Evolutionary conservation across 2,797 vertebrate genomes (phyloP), one percentile per base, ranked within the genome.

Genomic region (Rhincodon typus): DNA sequence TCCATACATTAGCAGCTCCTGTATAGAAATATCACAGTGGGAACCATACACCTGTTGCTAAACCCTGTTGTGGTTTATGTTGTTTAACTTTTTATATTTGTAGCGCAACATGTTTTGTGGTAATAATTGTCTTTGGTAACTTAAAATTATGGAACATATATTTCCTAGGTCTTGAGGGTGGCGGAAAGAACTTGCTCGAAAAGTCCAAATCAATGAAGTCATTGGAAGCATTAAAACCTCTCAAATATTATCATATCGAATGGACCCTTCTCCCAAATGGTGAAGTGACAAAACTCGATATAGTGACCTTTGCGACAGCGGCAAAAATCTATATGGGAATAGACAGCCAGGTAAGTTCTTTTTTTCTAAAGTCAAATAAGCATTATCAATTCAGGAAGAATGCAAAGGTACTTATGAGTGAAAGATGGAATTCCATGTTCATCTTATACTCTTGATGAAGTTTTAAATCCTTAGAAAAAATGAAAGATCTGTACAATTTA

Each of bases 171-270:
- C 15, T 74, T 34, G 94, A 72, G 15, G 27, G 27, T 19, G 38
- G 34, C 12, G 53, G 4, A 46, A 94, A 96, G 96, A 27, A 96
- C 94, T 13, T 95, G 96, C 50, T 53, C 62, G 25, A 38, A 95
- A 25, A 96, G 95, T 74, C 95, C 1, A 96, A 96, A 95, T 3
- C 95, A 94, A 23, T 70, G 38, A 72, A 96, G 96, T 95, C 0
- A 0, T 0, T 94, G 25, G 96, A 96, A 95, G 72, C 96, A 88
- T 95, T 96, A 17, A 98, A 96, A 97, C 79, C 95, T 15, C 97
- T 97, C 12, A 96, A 96, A 62, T 98, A 96, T 97, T 98, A 98
- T 96, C 98, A 98, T 96, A 96, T 98, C 1, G 98, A 99, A 91
- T 98, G 98, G 96, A 97, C 97, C 90, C 96, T 98, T 93, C 96